A percentile compares a stretch with the other conserved stretches of the same genome.
These are phyloP conservation scores for Atlantisia rogersi DNA, from an alignment of 2,113 vertebrate species.

Conservation along the genomic window DNA sequence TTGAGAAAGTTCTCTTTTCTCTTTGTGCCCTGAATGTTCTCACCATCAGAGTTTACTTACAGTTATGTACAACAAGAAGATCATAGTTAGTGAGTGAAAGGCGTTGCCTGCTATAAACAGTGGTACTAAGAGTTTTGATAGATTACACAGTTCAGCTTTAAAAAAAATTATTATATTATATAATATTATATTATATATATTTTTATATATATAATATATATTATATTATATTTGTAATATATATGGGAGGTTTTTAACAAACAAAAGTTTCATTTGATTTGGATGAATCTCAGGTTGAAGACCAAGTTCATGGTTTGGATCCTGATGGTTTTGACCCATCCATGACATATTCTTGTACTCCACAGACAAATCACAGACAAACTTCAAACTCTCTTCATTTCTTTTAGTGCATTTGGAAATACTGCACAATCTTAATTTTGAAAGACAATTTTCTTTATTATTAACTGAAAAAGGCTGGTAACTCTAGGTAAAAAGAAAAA, in stretches of 20 bases:
- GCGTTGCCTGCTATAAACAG: neutral
- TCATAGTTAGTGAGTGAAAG: constrained; percentile 66
- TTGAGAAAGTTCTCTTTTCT: constrained; percentile 87
- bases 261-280: constrained; percentile 44
- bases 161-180: too few species aligned
- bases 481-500: neutral
- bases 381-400: neutral
- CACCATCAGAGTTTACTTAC: constrained; percentile 83
- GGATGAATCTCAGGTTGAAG: constrained; percentile 79
- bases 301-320: constrained; percentile 68
- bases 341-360: constrained; percentile 76
- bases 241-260: neutral
- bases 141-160: neutral
- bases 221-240: too few species aligned
- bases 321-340: constrained; percentile 83
- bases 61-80: constrained; percentile 71
- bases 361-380: constrained; percentile 78
- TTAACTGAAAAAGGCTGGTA: neutral
- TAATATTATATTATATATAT: too few species aligned
- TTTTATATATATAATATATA: too few species aligned
- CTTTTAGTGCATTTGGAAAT: neutral
- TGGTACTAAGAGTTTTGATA: neutral
- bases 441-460: neutral
- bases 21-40: constrained; percentile 85
- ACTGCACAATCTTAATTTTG: neutral